Conservation (phyloP, 2,797 vertebrate genomes). For the Chelmon rostratus region DNA sequence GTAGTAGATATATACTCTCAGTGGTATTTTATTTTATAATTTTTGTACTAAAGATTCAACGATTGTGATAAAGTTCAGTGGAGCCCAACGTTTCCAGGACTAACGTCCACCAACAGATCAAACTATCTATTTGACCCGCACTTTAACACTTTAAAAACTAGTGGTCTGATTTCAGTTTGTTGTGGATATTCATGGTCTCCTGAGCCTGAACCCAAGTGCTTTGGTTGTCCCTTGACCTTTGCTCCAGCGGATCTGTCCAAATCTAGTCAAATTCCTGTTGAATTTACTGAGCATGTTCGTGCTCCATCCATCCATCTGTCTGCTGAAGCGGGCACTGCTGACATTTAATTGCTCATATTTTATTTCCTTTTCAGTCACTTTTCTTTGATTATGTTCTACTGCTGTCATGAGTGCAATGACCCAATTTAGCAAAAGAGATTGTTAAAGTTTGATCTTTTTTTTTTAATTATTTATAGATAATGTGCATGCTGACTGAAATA, state of each 20-base stretch:
- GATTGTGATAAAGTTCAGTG: neutral
- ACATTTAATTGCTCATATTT: constrained; percentile 21
- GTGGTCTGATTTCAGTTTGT: neutral
- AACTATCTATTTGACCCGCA: neutral
- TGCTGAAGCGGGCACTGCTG: neutral
- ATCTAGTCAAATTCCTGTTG: neutral
- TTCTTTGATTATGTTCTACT: neutral
- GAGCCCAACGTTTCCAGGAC: no score
- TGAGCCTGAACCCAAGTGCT: neutral
- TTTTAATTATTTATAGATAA: constrained; percentile 13
- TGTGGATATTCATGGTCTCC: neutral
- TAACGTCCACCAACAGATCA: neutral
- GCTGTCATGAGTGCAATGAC: constrained; percentile 42
- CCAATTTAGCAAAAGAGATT: constrained; percentile 32
- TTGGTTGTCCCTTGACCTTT: neutral
- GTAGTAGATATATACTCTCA: neutral
- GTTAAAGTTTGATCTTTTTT: constrained; percentile 44
- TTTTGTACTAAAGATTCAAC: no score
- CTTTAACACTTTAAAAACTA: neutral
- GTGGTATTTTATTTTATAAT: neutral
- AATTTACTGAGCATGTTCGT: neutral
- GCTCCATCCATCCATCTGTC: neutral
- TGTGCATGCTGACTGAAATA: neutral
- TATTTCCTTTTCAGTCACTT: constrained; percentile 25
- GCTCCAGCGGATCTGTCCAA: neutral